Evolutionary conservation across 1,140 invertebrate genomes (phyloP).

Genomic region (Leptestheria dahalacensis): DNA sequence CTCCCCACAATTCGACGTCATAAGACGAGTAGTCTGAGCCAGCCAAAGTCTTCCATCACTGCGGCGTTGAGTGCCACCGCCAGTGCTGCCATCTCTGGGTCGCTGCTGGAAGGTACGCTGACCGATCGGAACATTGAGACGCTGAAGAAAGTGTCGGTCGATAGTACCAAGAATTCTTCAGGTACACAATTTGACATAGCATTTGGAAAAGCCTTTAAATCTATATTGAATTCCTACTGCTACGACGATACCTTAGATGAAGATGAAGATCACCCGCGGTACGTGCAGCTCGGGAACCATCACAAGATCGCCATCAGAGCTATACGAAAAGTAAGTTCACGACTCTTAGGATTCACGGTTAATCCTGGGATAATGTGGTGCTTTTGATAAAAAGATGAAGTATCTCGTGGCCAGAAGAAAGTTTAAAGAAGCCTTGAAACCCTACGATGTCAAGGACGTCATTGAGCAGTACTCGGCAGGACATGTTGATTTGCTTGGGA

Average conservation of each 20-base stretch:
- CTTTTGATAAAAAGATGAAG: slow-evolving; percentile 44
- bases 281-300: slow-evolving; percentile 59
- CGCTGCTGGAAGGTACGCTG: slow-evolving; percentile 4
- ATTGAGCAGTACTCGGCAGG: slow-evolving; percentile 91
- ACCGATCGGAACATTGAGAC: slow-evolving; percentile 5
- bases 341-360: neutral
- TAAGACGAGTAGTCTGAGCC: slow-evolving; percentile 47
- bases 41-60: neutral
- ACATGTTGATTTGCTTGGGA: slow-evolving; percentile 71
- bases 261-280: slow-evolving; percentile 43
- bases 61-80: slow-evolving; percentile 34
- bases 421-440: slow-evolving; percentile 88
- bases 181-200: no score
- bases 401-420: slow-evolving; percentile 79
- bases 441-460: slow-evolving; percentile 94
- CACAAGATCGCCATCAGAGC: slow-evolving; percentile 85
- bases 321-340: slow-evolving; percentile 67
- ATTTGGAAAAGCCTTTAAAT: no score
- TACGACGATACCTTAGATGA: no score
- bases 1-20: slow-evolving; percentile 69
- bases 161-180: slow-evolving; percentile 6
- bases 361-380: neutral
- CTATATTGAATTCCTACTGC: no score
- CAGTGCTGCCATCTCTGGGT: slow-evolving; percentile 19
- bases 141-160: neutral